These are phyloP conservation scores for Tympanoctomys barrerae DNA, from an alignment of 2,797 vertebrate species.

Conservation along the genomic window DNA sequence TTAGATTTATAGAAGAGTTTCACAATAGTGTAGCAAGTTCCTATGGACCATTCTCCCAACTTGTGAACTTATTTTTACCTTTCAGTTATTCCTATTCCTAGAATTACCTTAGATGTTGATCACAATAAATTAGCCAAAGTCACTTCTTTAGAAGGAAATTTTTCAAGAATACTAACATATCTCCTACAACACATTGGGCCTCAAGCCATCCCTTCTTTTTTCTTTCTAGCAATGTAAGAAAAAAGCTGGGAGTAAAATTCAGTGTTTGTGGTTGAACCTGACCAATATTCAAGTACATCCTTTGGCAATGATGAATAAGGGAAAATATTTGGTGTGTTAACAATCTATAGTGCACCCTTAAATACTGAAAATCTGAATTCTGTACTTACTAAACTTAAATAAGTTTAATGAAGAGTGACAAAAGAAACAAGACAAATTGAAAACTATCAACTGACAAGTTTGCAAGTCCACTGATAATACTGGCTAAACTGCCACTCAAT, in stretches of 20 bases:
- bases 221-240: not conserved
- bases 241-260: slow-evolving; percentile 51
- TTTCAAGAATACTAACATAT: not conserved
- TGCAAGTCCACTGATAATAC: slow-evolving; percentile 76
- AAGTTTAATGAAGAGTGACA: slow-evolving; percentile 77
- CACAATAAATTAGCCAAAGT: slow-evolving; percentile 14
- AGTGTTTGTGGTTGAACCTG: not conserved
- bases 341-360: slow-evolving; percentile 51
- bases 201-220: not conserved
- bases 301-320: slow-evolving; percentile 41
- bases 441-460: slow-evolving; percentile 81
- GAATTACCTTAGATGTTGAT: slow-evolving; percentile 3
- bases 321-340: slow-evolving; percentile 46
- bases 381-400: slow-evolving; percentile 66
- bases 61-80: slow-evolving; percentile 1
- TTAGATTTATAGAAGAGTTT: slow-evolving; percentile 14
- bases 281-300: slow-evolving; percentile 35
- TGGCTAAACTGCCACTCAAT: slow-evolving; percentile 70
- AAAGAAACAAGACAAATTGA: slow-evolving; percentile 65
- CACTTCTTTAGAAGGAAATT: slow-evolving; percentile 49
- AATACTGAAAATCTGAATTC: slow-evolving; percentile 65
- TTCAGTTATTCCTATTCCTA: slow-evolving; percentile 49
- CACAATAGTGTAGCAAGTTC: not conserved
- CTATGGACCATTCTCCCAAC: not conserved
- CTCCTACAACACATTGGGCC: slow-evolving; percentile 20